Evolutionary conservation across 2,888 invertebrate species (phyloP).

Genomic region (Cephus spinipes): DNA sequence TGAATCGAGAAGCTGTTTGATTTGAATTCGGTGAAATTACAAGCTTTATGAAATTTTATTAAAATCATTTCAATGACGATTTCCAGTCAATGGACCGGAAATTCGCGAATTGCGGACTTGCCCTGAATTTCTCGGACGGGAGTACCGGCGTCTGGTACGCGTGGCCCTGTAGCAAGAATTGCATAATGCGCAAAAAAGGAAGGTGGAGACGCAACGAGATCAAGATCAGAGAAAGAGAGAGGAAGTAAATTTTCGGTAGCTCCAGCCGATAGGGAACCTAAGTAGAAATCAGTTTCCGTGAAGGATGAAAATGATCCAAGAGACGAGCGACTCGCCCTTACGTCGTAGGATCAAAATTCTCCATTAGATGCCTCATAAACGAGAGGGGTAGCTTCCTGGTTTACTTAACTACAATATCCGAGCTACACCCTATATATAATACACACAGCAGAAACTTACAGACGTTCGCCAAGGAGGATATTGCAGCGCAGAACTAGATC

Average conservation of each 20-base stretch:
- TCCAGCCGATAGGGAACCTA: too few species aligned
- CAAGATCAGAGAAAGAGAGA: too few species aligned
- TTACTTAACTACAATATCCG: not conserved
- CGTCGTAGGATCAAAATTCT: not conserved
- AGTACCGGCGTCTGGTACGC: too few species aligned
- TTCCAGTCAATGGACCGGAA: not conserved
- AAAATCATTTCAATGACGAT: not conserved
- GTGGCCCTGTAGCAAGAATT: not conserved
- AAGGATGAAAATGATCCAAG: not conserved
- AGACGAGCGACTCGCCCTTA: not conserved
- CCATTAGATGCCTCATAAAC: not conserved
- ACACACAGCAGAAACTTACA: not conserved
- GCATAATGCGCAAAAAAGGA: not conserved
- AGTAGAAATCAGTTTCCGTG: not conserved
- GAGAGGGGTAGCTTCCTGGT: not conserved
- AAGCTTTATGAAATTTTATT: too few species aligned
- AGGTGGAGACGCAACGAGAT: not conserved
- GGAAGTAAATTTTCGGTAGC: too few species aligned
- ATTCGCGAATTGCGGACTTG: not conserved
- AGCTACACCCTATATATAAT: not conserved
- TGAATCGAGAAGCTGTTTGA: not conserved
- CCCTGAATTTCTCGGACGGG: not conserved
- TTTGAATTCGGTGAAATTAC: too few species aligned
- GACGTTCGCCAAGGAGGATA: constrained; percentile 5
- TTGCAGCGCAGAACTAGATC: constrained; percentile 27